Evolutionary conservation across 2,797 vertebrate genomes (phyloP).

Genomic region (Liparis tanakae): DNA sequence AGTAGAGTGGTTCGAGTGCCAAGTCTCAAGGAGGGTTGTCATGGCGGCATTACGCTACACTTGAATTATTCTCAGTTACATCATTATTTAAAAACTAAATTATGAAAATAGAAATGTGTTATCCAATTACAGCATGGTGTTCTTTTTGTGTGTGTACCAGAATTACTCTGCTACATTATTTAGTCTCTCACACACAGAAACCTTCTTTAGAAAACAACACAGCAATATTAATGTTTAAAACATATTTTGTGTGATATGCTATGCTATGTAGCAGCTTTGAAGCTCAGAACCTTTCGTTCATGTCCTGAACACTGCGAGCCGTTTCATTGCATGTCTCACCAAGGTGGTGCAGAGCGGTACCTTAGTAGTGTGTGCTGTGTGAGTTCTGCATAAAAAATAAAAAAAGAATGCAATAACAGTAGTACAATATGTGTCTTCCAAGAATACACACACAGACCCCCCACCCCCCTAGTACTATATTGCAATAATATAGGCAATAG

Average conservation of each 20-base stretch:
- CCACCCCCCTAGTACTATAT: too few species aligned
- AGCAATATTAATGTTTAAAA: too few species aligned
- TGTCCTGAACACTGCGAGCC: neutral
- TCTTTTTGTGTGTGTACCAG: neutral
- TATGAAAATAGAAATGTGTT: neutral
- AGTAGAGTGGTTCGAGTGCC: neutral
- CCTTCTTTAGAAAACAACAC: neutral
- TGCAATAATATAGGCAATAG: too few species aligned
- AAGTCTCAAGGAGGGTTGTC: conserved; percentile 1
- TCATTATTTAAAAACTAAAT: neutral
- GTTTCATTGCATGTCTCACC: neutral
- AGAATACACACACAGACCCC: neutral
- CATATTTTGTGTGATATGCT: too few species aligned
- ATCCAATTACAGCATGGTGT: neutral
- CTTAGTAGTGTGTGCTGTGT: neutral
- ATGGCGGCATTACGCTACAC: neutral
- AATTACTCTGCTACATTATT: neutral
- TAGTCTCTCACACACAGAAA: neutral
- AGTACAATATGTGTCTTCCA: conserved; percentile 24
- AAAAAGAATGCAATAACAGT: conserved; percentile 29
- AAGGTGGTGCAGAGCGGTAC: neutral
- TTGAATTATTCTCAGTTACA: neutral
- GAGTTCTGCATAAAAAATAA: conserved; percentile 20
- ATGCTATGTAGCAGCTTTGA: too few species aligned
- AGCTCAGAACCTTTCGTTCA: too few species aligned